Percentiles rank a stretch among this genome's conserved stretches.
Conservation (phyloP, 2,797 vertebrate genomes). For the Brotula barbata region DNA sequence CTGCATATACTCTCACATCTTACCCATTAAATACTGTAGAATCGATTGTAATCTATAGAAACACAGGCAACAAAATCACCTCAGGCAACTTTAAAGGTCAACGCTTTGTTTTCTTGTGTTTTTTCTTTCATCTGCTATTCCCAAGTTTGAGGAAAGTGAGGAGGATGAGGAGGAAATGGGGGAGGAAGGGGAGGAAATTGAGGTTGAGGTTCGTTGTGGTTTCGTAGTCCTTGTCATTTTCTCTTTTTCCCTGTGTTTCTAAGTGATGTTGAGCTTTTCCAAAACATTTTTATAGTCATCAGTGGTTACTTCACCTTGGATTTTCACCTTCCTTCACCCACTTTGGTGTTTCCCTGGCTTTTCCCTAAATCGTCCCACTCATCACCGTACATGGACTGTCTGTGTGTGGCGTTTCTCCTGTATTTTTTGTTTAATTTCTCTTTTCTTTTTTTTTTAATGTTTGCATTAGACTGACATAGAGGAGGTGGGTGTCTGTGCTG, state of each 20-base stretch:
- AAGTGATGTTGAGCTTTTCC: conserved; percentile 7
- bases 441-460: conserved; percentile 26
- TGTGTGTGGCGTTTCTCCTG: background rate
- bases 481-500: conserved; percentile 56
- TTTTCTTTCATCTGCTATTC: conserved; percentile 46
- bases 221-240: conserved; percentile 15
- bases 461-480: conserved; percentile 51
- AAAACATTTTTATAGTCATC: conserved; percentile 17
- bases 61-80: background rate
- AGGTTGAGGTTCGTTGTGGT: conserved; percentile 71
- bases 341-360: conserved; percentile 10
- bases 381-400: background rate
- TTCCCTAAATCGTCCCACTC: conserved; percentile 11
- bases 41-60: background rate
- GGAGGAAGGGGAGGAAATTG: conserved; percentile 59
- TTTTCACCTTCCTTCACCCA: background rate
- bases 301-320: conserved; percentile 23
- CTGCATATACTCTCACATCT: conserved; percentile 41
- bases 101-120: conserved; percentile 8
- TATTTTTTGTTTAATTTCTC: conserved; percentile 17
- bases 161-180: conserved; percentile 60
- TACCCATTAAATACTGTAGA: background rate
- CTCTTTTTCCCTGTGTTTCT: conserved; percentile 3
- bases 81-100: background rate
- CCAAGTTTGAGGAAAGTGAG: conserved; percentile 73